These are phyloP conservation scores for Leucopsar rothschildi DNA, from an alignment of 2,113 vertebrate species.

Conservation along the genomic window DNA sequence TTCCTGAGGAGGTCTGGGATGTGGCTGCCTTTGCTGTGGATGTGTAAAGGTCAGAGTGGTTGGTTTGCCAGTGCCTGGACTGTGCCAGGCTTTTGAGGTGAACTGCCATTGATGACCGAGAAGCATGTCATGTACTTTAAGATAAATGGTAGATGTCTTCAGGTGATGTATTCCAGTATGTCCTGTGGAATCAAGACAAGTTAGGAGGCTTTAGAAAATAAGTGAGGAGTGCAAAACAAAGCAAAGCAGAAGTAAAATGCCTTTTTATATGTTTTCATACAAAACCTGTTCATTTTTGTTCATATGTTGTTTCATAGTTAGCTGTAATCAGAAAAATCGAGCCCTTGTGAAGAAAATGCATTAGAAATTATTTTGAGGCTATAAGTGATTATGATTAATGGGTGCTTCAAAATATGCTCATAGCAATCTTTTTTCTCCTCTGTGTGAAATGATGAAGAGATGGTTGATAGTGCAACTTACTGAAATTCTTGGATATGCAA, in stretches of 20 bases:
- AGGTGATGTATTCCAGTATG: neutral
- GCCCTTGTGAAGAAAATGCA: neutral
- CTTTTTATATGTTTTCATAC: neutral
- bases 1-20: rapidly evolving
- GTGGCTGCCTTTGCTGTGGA: neutral
- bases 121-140: neutral
- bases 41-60: rapidly evolving
- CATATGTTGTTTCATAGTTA: neutral
- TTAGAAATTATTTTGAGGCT: neutral
- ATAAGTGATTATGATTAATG: neutral
- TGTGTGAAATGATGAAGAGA: neutral
- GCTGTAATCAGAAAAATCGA: neutral
- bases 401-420: neutral
- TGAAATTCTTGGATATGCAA: neutral
- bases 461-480: neutral
- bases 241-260: neutral
- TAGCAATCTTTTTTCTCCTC: neutral
- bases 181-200: neutral
- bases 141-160: neutral
- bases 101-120: neutral
- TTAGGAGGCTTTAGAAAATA: neutral
- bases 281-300: neutral
- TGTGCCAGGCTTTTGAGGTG: neutral
- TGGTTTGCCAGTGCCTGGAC: neutral
- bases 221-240: neutral